Percentiles rank a stretch among this genome's conserved stretches.
Conservation (phyloP, 2,888 invertebrate genomes). For the Thalpophila matura region DNA sequence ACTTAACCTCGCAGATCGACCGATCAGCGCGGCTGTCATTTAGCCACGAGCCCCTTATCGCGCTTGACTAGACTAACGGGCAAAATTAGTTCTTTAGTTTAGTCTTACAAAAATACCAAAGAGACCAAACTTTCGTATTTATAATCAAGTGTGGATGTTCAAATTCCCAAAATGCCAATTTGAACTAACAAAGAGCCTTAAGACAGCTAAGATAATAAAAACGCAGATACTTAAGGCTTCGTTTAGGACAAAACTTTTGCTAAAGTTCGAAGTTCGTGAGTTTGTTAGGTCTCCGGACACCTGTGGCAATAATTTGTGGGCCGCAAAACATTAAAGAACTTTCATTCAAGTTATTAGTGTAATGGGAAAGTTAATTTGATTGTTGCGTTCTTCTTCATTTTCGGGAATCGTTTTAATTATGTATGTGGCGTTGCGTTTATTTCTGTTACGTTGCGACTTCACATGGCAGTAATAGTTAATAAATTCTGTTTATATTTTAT, state of each 20-base stretch:
- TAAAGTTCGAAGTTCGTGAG: conserved; percentile 36
- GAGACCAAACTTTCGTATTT: too few relatives aligned
- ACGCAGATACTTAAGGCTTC: conserved; percentile 28
- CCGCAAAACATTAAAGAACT: conserved; percentile 50
- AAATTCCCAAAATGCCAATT: conserved; percentile 6
- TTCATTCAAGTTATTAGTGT: conserved; percentile 46
- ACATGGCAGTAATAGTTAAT: too few relatives aligned
- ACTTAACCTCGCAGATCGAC: too few relatives aligned
- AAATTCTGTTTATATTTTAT: too few relatives aligned
- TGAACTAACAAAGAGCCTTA: background rate
- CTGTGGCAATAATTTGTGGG: conserved; percentile 52
- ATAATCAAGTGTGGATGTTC: too few relatives aligned
- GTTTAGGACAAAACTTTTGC: conserved; percentile 42
- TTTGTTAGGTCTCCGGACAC: conserved; percentile 52
- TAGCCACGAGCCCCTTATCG: too few relatives aligned
- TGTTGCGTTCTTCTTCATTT: conserved; percentile 12
- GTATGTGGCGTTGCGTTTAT: background rate
- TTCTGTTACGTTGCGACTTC: background rate
- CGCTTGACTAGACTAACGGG: too few relatives aligned
- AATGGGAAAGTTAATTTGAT: conserved; percentile 53
- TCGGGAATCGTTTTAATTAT: conserved; percentile 8
- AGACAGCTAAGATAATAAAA: conserved; percentile 29
- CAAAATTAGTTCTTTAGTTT: too few relatives aligned
- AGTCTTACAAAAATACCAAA: too few relatives aligned
- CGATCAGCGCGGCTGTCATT: too few relatives aligned